A percentile compares a stretch with the other conserved stretches of the same genome.
Evolutionary conservation across 2,888 invertebrate species (phyloP).

Genomic region (Epistrophe eligans): DNA sequence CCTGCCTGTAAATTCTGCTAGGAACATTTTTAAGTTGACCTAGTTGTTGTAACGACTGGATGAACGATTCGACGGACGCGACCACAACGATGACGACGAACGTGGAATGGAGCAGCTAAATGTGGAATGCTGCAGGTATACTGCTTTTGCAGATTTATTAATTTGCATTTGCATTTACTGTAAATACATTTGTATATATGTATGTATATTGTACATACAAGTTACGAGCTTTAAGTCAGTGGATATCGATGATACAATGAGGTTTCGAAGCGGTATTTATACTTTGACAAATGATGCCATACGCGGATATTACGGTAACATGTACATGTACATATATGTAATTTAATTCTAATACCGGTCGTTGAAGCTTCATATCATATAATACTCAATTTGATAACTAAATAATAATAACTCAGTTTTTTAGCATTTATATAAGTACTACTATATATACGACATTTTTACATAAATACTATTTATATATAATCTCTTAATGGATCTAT

Average conservation of each 20-base stretch:
- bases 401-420: background rate
- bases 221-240: slow-evolving; percentile 7
- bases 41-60: slow-evolving; percentile 45
- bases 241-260: slow-evolving; percentile 49
- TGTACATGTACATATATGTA: background rate
- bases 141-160: slow-evolving; percentile 71
- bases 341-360: slow-evolving; percentile 38
- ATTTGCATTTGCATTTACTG: slow-evolving; percentile 69
- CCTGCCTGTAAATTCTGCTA: slow-evolving; percentile 44
- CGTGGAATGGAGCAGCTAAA: slow-evolving; percentile 13
- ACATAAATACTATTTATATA: too few relatives aligned
- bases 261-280: slow-evolving; percentile 27
- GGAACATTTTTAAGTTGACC: slow-evolving; percentile 60
- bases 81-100: background rate
- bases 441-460: too few relatives aligned
- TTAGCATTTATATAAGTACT: too few relatives aligned
- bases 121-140: slow-evolving; percentile 54
- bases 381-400: slow-evolving; percentile 12
- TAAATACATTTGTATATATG: background rate
- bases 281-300: slow-evolving; percentile 52
- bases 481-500: background rate
- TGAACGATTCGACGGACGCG: slow-evolving; percentile 3
- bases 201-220: slow-evolving; percentile 13
- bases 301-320: slow-evolving; percentile 50
- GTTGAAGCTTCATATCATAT: background rate